phyloP scores from a whole-genome alignment of 2,888 invertebrate species.

The Ennomos erosarius region DNA sequence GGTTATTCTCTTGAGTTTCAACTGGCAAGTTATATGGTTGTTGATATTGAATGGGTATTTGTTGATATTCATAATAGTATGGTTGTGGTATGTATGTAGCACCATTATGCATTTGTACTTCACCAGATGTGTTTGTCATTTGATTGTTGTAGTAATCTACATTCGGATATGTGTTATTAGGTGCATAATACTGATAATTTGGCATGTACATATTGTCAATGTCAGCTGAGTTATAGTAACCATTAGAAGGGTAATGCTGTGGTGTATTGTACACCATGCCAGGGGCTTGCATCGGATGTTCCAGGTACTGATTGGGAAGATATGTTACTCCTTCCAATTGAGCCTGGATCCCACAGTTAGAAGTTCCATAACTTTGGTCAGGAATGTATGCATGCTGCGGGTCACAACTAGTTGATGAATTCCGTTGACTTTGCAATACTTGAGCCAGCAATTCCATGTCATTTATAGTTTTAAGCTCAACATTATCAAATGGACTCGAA shows the following conservation, averaged over 20 bases:
- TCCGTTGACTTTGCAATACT: conserved; percentile 85
- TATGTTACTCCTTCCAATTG: conserved; percentile 69
- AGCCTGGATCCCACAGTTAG: conserved; percentile 69
- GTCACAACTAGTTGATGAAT: conserved; percentile 60
- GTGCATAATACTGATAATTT: conserved; percentile 74
- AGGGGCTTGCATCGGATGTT: conserved; percentile 65
- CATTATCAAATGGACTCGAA: conserved; percentile 96
- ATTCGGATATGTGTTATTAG: conserved; percentile 57
- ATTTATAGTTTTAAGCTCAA: conserved; percentile 96
- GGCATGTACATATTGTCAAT: conserved; percentile 68
- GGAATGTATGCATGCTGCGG: conserved; percentile 52
- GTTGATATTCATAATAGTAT: conserved; percentile 71
- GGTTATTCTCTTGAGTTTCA: conserved; percentile 42
- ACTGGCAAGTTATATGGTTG: conserved; percentile 43
- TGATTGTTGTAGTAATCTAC: conserved; percentile 62
- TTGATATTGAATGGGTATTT: conserved; percentile 58
- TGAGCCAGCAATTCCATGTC: conserved; percentile 96
- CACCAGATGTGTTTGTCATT: conserved; percentile 54
- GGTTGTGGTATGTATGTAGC: conserved; percentile 69
- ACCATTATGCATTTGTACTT: conserved; percentile 56
- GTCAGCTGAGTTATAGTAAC: conserved; percentile 69
- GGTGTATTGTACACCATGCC: conserved; percentile 69
- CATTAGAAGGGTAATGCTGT: conserved; percentile 67
- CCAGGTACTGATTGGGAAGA: conserved; percentile 71
- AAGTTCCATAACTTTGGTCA: conserved; percentile 58